A percentile compares a stretch with the other conserved stretches of the same genome.
Conservation (phyloP, 1,140 invertebrate genomes). For the Drosophila mayri region DNA sequence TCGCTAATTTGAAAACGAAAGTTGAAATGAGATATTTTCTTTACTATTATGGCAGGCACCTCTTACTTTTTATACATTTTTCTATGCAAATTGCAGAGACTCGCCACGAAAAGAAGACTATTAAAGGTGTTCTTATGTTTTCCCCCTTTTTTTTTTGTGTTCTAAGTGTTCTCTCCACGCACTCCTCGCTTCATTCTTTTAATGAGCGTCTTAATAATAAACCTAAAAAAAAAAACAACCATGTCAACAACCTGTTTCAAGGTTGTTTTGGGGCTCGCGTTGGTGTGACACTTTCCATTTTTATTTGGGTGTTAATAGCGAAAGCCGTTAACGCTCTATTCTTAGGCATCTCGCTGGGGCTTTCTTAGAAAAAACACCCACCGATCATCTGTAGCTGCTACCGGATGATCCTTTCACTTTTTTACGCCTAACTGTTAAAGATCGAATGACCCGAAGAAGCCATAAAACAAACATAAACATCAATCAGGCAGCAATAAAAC, state of each 20-base stretch:
- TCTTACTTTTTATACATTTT: slow-evolving; percentile 62
- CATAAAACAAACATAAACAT: slow-evolving; percentile 56
- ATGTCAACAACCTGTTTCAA: slow-evolving; percentile 54
- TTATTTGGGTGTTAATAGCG: slow-evolving; percentile 30
- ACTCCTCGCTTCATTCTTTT: slow-evolving; percentile 40
- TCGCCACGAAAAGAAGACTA: slow-evolving; percentile 5
- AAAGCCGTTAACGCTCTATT: slow-evolving; percentile 51
- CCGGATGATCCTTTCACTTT: slow-evolving; percentile 71
- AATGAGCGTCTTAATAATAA: slow-evolving; percentile 24
- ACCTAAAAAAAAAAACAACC: not conserved
- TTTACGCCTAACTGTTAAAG: slow-evolving; percentile 51
- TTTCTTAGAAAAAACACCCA: slow-evolving; percentile 40
- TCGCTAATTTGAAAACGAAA: slow-evolving; percentile 69
- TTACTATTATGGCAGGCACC: slow-evolving; percentile 11
- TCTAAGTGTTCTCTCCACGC: slow-evolving; percentile 42
- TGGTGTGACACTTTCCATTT: slow-evolving; percentile 76
- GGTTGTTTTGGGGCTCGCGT: slow-evolving; percentile 57
- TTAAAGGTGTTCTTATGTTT: slow-evolving; percentile 33
- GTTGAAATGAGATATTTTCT: slow-evolving; percentile 23
- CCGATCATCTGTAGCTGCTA: slow-evolving; percentile 51
- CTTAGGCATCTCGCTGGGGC: not conserved
- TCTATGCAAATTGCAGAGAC: slow-evolving; percentile 61
- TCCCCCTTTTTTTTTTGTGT: slow-evolving; percentile 62
- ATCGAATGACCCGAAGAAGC: slow-evolving; percentile 14
- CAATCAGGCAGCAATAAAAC: slow-evolving; percentile 64